Evolutionary conservation across 2,797 vertebrate genomes (phyloP).

Genomic region (Percopsis omiscomaycus): DNA sequence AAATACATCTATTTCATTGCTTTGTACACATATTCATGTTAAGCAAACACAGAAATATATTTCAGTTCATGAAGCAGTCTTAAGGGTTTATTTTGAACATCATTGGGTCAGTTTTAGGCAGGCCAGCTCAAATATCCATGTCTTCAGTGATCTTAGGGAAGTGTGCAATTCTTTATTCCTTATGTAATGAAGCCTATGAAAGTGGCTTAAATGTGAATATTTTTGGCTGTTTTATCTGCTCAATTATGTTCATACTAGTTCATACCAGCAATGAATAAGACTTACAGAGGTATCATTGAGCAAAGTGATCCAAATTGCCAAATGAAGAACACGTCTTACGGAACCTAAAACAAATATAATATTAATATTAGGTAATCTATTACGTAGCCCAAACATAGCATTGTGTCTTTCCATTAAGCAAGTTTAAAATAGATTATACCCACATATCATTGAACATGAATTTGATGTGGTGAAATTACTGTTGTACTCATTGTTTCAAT

Average conservation of each 20-base stretch:
- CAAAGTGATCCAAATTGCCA: constrained; percentile 69
- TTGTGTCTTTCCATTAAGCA: constrained; percentile 53
- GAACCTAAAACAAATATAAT: constrained; percentile 24
- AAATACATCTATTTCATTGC: constrained; percentile 1
- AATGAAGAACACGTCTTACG: constrained; percentile 71
- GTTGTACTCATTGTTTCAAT: constrained; percentile 17
- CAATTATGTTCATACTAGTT: constrained; percentile 42
- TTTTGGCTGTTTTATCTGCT: constrained; percentile 46
- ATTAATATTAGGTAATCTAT: constrained; percentile 38
- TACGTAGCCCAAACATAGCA: constrained; percentile 49
- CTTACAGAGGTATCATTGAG: constrained; percentile 56
- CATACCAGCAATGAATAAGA: constrained; percentile 69
- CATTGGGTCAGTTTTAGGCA: constrained; percentile 21
- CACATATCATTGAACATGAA: constrained; percentile 43
- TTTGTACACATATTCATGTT: constrained; percentile 10
- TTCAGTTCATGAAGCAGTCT: constrained; percentile 30
- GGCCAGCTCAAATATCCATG: constrained; percentile 30
- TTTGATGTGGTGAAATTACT: constrained; percentile 40
- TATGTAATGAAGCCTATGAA: constrained; percentile 51
- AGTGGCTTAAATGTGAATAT: constrained; percentile 38
- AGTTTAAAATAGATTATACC: constrained; percentile 34
- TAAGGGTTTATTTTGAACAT: constrained; percentile 9
- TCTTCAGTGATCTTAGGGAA: constrained; percentile 54
- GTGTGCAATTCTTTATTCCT: constrained; percentile 58
- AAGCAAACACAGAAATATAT: background rate